Evolutionary conservation across 2,797 vertebrate species (phyloP).

Genomic region (Melanotaenia nigrans): DNA sequence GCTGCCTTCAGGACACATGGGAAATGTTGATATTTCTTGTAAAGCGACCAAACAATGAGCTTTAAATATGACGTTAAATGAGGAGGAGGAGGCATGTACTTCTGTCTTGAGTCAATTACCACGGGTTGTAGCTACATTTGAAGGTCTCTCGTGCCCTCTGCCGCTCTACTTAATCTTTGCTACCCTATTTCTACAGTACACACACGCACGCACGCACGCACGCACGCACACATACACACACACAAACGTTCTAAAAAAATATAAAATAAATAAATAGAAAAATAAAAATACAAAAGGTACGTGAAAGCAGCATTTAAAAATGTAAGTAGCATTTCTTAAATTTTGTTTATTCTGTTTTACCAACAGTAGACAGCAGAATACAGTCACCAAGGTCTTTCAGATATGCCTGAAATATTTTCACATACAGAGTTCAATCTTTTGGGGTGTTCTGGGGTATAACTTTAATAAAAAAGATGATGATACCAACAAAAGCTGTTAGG

Average conservation of each 20-base stretch:
- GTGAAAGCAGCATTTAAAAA: not conserved
- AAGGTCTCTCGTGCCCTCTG: slow-evolving; percentile 57
- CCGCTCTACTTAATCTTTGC: slow-evolving; percentile 15
- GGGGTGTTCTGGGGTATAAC: not conserved
- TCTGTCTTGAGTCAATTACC: not conserved
- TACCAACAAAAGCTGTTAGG: not conserved
- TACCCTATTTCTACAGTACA: not conserved
- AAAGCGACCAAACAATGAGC: not conserved
- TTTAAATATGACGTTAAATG: not conserved
- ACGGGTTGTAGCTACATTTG: not conserved
- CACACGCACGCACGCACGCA: not conserved
- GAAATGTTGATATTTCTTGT: not conserved
- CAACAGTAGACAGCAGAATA: not conserved
- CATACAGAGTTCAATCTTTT: not conserved
- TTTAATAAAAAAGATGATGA: not conserved
- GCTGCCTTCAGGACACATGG: slow-evolving; percentile 58
- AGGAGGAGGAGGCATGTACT: not conserved
- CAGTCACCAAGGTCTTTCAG: not conserved
- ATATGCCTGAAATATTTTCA: not conserved
- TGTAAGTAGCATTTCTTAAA: not conserved
- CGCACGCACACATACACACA: no score
- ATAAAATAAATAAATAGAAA: not conserved
- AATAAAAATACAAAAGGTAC: not conserved
- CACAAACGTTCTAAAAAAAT: not conserved
- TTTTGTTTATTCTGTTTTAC: not conserved